phyloP scores from a whole-genome alignment of 2,113 vertebrate genomes.

The Puffinus mauretanicus region DNA sequence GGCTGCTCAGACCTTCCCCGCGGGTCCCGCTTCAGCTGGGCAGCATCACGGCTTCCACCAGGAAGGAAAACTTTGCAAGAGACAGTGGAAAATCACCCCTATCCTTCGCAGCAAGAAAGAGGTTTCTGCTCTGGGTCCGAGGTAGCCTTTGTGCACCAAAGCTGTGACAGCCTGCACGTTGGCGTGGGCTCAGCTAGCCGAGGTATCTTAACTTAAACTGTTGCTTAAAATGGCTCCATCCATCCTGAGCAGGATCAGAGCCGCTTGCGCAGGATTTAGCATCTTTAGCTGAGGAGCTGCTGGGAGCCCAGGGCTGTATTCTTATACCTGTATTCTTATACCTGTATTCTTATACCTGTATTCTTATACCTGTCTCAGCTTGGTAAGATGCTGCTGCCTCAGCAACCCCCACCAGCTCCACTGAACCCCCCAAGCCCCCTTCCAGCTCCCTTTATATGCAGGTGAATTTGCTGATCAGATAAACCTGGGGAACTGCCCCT shows the following conservation, averaged over 20 bases:
- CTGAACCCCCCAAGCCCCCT: accelerated
- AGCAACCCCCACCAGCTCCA: neutral
- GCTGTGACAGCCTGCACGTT: neutral
- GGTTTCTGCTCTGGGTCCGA: neutral
- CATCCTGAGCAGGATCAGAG: slow-evolving; percentile 55
- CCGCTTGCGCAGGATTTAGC: slow-evolving; percentile 34
- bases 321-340: neutral
- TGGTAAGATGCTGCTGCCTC: neutral
- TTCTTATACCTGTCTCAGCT: neutral
- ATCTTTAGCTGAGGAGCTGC: neutral
- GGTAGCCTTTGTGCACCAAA: neutral
- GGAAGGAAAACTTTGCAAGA: neutral
- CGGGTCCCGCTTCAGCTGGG: neutral
- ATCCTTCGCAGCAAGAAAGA: neutral
- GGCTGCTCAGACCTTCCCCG: neutral
- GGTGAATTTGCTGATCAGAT: neutral
- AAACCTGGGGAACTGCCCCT: neutral
- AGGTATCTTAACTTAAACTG: slow-evolving; percentile 26
- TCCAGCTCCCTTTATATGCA: neutral
- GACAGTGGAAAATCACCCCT: accelerated
- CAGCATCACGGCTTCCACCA: neutral
- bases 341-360: neutral
- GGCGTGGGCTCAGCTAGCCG: neutral
- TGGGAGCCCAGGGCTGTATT: neutral
- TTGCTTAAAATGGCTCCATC: slow-evolving; percentile 59